Percentiles rank a stretch among this genome's conserved stretches.
phyloP scores from a whole-genome alignment of 2,888 invertebrate species.

The Ormia ochracea region DNA sequence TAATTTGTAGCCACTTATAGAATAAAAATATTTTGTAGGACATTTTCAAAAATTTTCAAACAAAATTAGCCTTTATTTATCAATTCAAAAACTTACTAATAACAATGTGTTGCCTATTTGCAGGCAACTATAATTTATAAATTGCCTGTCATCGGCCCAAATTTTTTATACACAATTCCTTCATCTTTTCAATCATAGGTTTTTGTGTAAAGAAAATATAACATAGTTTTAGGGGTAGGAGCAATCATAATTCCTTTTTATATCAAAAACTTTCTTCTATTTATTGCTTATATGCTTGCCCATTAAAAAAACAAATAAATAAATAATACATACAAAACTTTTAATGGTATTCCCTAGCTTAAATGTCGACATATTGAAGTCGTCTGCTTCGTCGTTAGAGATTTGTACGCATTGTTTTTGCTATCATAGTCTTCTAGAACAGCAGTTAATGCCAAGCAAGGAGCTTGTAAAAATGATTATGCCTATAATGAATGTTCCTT shows the following conservation, averaged over 20 bases:
- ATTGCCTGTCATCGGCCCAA: no score
- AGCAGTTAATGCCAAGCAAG: not conserved
- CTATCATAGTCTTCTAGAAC: not conserved
- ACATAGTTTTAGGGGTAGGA: not conserved
- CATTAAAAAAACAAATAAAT: not conserved
- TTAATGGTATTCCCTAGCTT: constrained; percentile 22
- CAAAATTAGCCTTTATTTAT: no score
- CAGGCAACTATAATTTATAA: no score
- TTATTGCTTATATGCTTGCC: not conserved
- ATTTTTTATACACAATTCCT: no score
- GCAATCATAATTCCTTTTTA: not conserved
- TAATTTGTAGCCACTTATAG: no score
- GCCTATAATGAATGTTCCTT: constrained; percentile 20
- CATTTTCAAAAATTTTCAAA: no score
- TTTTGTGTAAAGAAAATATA: not conserved
- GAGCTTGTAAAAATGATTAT: not conserved
- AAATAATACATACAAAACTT: not conserved
- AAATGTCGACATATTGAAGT: constrained; percentile 52
- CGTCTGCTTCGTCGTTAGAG: constrained; percentile 29
- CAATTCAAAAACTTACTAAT: no score
- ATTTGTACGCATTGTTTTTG: constrained; percentile 26
- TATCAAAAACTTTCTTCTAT: not conserved
- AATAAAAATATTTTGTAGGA: no score
- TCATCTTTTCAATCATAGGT: no score
- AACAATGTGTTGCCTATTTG: no score